Base-by-base conservation (phyloP, 2,797 vertebrate genomes). In the Takifugu rubripes region DNA sequence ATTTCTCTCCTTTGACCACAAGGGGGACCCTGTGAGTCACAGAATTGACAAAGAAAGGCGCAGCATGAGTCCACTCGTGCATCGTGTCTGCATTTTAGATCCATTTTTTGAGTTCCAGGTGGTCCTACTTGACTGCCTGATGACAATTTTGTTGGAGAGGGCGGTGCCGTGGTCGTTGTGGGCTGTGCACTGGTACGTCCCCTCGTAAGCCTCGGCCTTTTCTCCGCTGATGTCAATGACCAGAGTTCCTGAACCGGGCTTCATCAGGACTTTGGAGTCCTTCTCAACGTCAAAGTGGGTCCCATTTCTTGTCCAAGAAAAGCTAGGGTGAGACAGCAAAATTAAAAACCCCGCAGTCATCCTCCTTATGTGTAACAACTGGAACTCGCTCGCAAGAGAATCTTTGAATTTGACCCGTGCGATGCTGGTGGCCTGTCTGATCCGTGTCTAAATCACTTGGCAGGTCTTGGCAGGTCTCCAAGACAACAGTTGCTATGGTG, bases 1-100 rank as follows among this genome's bases (percentile, higher is more conserved):
- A 65, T 94, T 91, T 79, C 88, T 96, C 88, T 98, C 97, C 88
- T 99, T 99, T 0, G 95, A 95, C 97, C 97, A 99, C 82, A 99
- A 89, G 75, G 97, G 97, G 47, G 97, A 98, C 79, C 96, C 97
- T 99, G 80, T 0, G 77, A 87, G 79, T 72, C 74, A 70, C 52
- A 52, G 2, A 59, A 64, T 60, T 25, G 14, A 68, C 66, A 82
- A 58, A 25, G 70, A 50, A 49, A 25, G 21, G 5, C 16, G 16
- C 15, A 61, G 16, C 25, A 21, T 21, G 4, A 49, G 24, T 47
- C 21, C 11, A 3, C 1, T 25, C 21, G 10, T 33, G 1, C 8
- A 33, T 33, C 10, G 25, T 24, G 10, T 47, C 10, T 49, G 48
- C 14, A 49, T 2, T 50, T 51, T 8, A 48, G 46, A 11, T 24